These are phyloP conservation scores for Gallinago nigripennis DNA, from an alignment of 2,797 vertebrate genomes.

Conservation along the genomic window DNA sequence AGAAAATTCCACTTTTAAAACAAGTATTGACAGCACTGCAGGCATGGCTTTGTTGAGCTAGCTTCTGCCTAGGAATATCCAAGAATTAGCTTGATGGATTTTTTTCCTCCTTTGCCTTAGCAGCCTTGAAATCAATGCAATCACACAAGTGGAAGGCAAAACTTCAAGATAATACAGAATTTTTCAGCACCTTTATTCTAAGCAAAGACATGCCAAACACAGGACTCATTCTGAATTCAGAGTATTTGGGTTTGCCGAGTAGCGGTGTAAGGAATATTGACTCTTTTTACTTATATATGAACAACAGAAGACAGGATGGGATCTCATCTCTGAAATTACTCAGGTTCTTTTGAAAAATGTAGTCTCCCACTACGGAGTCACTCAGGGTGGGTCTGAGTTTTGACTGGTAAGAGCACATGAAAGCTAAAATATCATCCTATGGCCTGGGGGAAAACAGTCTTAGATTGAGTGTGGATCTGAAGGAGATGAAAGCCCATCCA, in stretches of 20 bases:
- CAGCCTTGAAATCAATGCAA: neutral
- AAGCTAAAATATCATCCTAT: neutral
- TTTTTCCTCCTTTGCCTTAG: neutral
- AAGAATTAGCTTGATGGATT: neutral
- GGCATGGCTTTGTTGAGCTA: neutral
- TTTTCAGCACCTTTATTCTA: neutral
- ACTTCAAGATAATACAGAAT: neutral
- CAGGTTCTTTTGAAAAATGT: neutral
- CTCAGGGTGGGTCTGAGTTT: neutral
- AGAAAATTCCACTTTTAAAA: neutral
- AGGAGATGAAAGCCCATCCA: neutral
- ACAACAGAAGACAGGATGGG: neutral
- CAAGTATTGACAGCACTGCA: neutral
- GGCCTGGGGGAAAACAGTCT: neutral
- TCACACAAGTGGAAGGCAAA: neutral
- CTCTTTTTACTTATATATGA: neutral
- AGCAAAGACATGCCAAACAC: neutral
- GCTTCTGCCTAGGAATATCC: neutral
- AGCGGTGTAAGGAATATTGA: neutral
- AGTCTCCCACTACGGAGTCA: neutral
- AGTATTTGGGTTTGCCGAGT: neutral
- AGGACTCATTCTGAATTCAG: neutral
- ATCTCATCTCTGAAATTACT: neutral
- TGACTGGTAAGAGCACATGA: neutral
- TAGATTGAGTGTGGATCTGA: neutral